Percentiles rank a stretch among this genome's conserved stretches.
These are phyloP conservation scores for Columba livia DNA, from an alignment of 2,113 vertebrate species.

Conservation along the genomic window DNA sequence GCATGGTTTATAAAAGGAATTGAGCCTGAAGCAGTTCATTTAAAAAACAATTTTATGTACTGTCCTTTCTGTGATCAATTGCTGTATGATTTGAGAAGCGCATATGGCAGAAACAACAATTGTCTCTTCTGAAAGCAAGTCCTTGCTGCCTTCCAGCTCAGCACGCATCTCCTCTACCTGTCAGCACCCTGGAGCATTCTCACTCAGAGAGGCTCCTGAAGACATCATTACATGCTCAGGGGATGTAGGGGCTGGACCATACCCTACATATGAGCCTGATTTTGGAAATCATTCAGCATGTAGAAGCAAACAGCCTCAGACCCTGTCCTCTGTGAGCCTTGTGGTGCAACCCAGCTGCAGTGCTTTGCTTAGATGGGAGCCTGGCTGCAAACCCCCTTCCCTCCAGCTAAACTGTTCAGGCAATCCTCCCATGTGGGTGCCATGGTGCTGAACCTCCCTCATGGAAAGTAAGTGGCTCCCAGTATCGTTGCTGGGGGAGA, in stretches of 20 bases:
- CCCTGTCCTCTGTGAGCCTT: not conserved
- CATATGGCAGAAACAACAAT: not conserved
- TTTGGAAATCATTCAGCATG: not conserved
- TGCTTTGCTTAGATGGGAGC: not conserved
- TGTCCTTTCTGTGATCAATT: not conserved
- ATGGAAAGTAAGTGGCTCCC: not conserved
- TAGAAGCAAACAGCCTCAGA: not conserved
- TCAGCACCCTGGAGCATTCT: not conserved
- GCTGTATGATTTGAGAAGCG: not conserved
- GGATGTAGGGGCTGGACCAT: not conserved
- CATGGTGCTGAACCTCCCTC: not conserved
- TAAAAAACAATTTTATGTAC: not conserved
- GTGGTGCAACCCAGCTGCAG: not conserved
- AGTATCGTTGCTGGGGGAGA: too few relatives aligned
- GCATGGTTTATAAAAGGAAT: not conserved
- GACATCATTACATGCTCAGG: not conserved
- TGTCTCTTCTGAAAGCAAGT: not conserved
- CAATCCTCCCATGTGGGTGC: not conserved
- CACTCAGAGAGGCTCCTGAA: not conserved
- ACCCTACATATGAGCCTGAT: not conserved
- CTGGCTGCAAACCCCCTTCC: not conserved
- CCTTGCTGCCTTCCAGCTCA: not conserved
- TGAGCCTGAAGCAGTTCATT: not conserved
- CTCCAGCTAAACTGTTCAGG: not conserved
- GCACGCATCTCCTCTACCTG: accelerated